phyloP scores from a whole-genome alignment of 2,113 vertebrate species.

The Oreocharis arfaki region DNA sequence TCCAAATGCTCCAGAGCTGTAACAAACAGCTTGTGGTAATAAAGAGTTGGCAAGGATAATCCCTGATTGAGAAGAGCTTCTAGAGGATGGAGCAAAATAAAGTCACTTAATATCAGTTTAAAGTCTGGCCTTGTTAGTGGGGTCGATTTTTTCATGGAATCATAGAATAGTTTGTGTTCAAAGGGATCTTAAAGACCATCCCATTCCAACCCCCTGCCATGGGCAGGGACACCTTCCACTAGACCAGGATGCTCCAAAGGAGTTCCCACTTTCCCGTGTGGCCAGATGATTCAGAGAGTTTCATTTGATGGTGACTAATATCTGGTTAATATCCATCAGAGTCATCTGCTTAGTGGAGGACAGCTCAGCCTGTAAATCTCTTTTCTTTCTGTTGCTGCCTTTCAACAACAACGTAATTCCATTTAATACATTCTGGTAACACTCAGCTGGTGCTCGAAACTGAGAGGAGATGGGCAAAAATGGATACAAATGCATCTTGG shows the following conservation, averaged over 20 bases:
- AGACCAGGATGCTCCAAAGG: not conserved
- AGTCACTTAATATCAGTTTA: not conserved
- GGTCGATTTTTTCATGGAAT: not conserved
- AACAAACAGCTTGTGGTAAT: slow-evolving; percentile 13
- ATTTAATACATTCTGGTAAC: not conserved
- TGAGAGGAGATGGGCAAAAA: not conserved
- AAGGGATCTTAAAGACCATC: not conserved
- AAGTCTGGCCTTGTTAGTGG: not conserved
- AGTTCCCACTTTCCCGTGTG: not conserved
- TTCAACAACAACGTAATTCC: not conserved
- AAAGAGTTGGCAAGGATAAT: not conserved
- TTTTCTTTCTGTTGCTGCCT: not conserved
- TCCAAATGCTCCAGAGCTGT: not conserved
- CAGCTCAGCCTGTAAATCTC: not conserved
- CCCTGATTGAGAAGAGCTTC: not conserved
- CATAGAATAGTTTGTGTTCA: not conserved
- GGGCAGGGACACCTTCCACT: not conserved
- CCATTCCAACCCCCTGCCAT: not conserved
- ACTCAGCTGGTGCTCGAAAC: not conserved
- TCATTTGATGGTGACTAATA: not conserved
- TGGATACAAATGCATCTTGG: not conserved
- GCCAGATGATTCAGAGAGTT: not conserved
- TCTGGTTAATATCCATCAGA: not conserved
- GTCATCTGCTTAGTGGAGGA: not conserved
- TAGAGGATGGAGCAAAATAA: not conserved